Base-by-base conservation (phyloP, 2,797 vertebrate genomes). In the Xerus rutilus region DNA sequence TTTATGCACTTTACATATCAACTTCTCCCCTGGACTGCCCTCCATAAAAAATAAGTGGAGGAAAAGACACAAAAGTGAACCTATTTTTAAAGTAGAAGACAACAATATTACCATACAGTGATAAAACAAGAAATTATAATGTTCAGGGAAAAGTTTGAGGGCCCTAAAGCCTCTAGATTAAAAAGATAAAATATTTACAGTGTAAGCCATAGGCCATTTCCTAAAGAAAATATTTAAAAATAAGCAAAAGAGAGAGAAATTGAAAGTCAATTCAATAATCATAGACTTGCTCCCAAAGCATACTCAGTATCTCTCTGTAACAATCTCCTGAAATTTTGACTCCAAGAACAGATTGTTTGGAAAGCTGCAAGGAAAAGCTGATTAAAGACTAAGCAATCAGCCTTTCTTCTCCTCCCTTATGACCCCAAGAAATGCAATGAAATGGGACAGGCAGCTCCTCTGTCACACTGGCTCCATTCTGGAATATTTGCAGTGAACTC, bases 161-260 rank as follows among this genome's bases (percentile, higher is more conserved):
- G 23, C 35, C n/a, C 64, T 69, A 77, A 82, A 81, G 21, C 45
- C 64, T 87, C 28, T 35, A 94, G 74, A 69, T 77, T 39, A 93
- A 85, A 82, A 21, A 86, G 45, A 81, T 1, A 94, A 92, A 94
- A 74, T 35, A 93, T 35, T 91, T 86, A 67, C 94, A 95, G 81
- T 59, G 65, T 21, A 88, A 83, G 52, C 73, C 49, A 73, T 62
- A 39, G 32, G 15, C 13, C 30, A 49, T 72, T 67, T 89, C 54
- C 32, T 93, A 35, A 78, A 81, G 39, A 86, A 89, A 77, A 91
- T 57, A 57, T 57, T 57, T 57, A 43, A 25, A 32, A 65, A 72
- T 28, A 35, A 79, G 14, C 8, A 35, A 64, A 91, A 54, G 1
- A 86, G 9, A 82, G 18, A 15, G 62, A 88, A 78, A 28, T 49